Conservation (phyloP, 2,797 vertebrate species). For the Psittacula echo region DNA sequence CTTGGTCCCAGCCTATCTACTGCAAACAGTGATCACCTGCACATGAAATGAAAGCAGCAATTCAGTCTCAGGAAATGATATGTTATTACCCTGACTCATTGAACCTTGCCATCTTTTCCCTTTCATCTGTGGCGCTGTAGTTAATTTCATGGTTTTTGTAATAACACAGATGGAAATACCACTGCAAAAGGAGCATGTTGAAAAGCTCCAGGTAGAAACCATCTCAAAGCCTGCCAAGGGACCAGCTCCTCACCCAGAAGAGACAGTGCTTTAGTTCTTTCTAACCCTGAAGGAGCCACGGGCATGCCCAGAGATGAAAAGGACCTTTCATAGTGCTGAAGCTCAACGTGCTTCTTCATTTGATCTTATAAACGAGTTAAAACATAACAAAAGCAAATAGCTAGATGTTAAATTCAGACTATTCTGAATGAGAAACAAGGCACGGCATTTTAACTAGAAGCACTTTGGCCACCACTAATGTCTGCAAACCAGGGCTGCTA, state of each 20-base stretch:
- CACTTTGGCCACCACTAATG: neutral
- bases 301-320: neutral
- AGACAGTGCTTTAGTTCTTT: neutral
- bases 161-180: conserved; percentile 10
- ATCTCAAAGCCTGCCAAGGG: neutral
- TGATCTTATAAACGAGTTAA: neutral
- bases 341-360: neutral
- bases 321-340: neutral
- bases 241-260: neutral
- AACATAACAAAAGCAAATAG: neutral
- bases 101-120: neutral
- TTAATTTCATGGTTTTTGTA: conserved; percentile 32
- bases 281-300: neutral
- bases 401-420: neutral
- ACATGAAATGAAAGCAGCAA: conserved; percentile 20
- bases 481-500: neutral
- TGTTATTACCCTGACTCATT: neutral
- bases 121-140: neutral
- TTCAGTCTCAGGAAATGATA: conserved; percentile 38
- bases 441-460: neutral
- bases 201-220: neutral
- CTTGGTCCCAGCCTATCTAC: neutral
- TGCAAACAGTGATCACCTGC: neutral
- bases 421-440: neutral
- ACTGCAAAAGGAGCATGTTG: neutral